These are phyloP conservation scores for Remorina albescens DNA, from an alignment of 2,797 vertebrate species.

Conservation along the genomic window DNA sequence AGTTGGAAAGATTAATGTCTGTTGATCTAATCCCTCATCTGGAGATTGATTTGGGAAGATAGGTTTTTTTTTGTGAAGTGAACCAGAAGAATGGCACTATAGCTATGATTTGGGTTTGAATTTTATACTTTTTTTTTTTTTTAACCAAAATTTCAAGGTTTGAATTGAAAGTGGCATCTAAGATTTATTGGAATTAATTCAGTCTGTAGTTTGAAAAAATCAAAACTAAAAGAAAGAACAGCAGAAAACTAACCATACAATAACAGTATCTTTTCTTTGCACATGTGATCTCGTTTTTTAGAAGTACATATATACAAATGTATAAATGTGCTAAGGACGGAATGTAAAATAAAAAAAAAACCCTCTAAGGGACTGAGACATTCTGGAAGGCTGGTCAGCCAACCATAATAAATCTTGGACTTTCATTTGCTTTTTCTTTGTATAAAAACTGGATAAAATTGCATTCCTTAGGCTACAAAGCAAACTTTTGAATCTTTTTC, in stretches of 20 bases:
- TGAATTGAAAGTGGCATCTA: no score
- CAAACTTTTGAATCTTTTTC: slow-evolving; percentile 6
- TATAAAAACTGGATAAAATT: background rate
- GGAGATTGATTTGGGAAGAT: slow-evolving; percentile 63
- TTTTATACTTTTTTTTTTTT: slow-evolving; percentile 7
- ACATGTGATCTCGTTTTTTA: background rate
- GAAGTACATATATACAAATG: background rate
- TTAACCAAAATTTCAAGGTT: background rate
- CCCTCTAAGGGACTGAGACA: background rate
- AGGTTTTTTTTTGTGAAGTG: slow-evolving; percentile 40
- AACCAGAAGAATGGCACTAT: slow-evolving; percentile 28
- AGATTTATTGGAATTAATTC: no score
- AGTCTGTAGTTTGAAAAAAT: background rate
- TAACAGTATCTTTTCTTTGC: background rate
- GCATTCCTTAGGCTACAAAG: slow-evolving; percentile 5
- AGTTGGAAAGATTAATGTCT: slow-evolving; percentile 69
- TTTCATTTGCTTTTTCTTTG: background rate
- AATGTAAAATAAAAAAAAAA: background rate
- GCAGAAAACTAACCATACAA: background rate
- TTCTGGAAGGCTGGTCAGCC: slow-evolving; percentile 1
- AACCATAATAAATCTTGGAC: background rate
- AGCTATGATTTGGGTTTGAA: background rate
- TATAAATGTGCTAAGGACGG: background rate
- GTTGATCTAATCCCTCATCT: slow-evolving; percentile 62
- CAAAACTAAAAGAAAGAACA: background rate